Evolutionary conservation across 2,797 vertebrate species (phyloP).

Genomic region (Carapus acus): DNA sequence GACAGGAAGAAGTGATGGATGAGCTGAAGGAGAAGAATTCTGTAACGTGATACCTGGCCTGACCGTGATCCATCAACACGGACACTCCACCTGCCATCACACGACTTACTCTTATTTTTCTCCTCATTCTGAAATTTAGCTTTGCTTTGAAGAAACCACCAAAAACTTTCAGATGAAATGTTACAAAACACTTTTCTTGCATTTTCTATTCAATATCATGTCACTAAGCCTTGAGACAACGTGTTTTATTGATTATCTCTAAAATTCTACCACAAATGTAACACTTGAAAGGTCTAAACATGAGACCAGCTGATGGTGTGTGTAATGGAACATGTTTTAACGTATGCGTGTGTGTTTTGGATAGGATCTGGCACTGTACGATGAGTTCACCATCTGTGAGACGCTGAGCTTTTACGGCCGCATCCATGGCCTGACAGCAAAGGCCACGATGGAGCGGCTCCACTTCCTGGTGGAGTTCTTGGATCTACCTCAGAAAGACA

Average conservation of each 20-base stretch:
- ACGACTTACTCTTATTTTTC: too few species aligned
- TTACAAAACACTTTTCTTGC: too few species aligned
- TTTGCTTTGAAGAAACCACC: too few species aligned
- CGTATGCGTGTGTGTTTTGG: too few species aligned
- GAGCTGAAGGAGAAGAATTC: constrained; percentile 11
- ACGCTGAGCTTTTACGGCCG: constrained; percentile 74
- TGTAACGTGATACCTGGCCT: constrained; percentile 22
- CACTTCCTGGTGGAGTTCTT: constrained; percentile 75
- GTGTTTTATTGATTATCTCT: too few species aligned
- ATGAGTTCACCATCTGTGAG: constrained; percentile 77
- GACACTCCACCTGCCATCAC: background rate
- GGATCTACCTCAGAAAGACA: constrained; percentile 72
- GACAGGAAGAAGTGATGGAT: constrained; percentile 20
- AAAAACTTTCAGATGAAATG: too few species aligned
- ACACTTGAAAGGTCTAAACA: too few species aligned
- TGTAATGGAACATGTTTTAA: background rate
- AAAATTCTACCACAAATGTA: too few species aligned
- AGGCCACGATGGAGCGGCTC: constrained; percentile 68
- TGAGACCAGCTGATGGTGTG: too few species aligned
- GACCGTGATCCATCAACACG: background rate
- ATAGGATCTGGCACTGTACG: constrained; percentile 77
- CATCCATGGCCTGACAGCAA: constrained; percentile 70
- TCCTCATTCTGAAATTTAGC: too few species aligned
- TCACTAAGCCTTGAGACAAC: too few species aligned
- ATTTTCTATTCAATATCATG: too few species aligned